These are phyloP conservation scores for Galeopterus variegatus DNA, from an alignment of 2,113 vertebrate genomes.

Conservation along the genomic window DNA sequence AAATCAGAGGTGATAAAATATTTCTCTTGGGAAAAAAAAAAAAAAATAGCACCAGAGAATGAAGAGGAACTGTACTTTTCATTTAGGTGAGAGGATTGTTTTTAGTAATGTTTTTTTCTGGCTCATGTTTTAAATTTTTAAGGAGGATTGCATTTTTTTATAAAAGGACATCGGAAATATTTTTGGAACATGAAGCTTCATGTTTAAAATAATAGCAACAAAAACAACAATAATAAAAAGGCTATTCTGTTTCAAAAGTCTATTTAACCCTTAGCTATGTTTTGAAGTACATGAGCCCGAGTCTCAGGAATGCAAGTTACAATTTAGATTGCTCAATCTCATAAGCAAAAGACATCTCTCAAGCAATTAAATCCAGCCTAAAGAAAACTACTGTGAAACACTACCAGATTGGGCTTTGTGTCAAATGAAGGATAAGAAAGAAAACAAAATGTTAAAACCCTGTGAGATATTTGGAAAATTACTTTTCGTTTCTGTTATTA, in stretches of 20 bases:
- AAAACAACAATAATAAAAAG: conserved; percentile 53
- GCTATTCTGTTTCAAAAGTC: conserved; percentile 23
- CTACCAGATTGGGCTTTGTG: conserved; percentile 40
- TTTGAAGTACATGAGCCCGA: conserved; percentile 62
- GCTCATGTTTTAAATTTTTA: conserved; percentile 43
- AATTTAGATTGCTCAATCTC: conserved; percentile 53
- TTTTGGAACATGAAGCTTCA: conserved; percentile 49
- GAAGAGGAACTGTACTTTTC: background rate
- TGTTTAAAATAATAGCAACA: conserved; percentile 65
- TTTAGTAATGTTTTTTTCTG: conserved; percentile 43
- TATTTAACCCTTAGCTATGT: conserved; percentile 64
- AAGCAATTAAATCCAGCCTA: conserved; percentile 65
- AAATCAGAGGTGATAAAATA: conserved; percentile 63
- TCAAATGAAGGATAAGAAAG: conserved; percentile 64
- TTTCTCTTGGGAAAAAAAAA: background rate
- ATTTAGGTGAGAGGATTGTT: background rate
- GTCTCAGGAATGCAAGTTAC: conserved; percentile 47
- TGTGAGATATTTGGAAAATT: conserved; percentile 9
- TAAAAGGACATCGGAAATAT: conserved; percentile 56
- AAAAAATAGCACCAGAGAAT: background rate
- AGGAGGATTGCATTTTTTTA: conserved; percentile 39
- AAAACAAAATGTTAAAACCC: conserved; percentile 13
- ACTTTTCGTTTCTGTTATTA: conserved; percentile 21
- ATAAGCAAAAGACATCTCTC: conserved; percentile 59
- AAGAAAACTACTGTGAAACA: conserved; percentile 19